Percentiles rank a stretch among this genome's conserved stretches.
Conservation (phyloP, 1,140 invertebrate genomes). For the Hirudo medicinalis region DNA sequence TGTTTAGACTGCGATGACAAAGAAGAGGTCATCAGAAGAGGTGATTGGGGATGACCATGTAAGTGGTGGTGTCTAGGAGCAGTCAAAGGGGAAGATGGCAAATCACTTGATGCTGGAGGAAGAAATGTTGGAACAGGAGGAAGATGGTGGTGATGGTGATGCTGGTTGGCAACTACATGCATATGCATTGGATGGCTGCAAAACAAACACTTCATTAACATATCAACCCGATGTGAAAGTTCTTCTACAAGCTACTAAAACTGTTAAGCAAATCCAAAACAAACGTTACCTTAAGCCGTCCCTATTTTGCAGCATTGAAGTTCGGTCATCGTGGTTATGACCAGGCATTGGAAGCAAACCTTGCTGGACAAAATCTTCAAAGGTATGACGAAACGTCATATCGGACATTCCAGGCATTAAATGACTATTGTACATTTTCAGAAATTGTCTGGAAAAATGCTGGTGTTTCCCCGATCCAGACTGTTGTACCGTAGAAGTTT, state of each 20-base stretch:
- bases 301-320: no score
- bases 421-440: conserved; percentile 1
- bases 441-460: not conserved
- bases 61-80: not conserved
- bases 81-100: not conserved
- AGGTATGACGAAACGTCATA: not conserved
- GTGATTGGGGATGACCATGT: conserved; percentile 1
- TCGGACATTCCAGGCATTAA: conserved; percentile 7
- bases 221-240: no score
- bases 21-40: not conserved
- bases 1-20: not conserved
- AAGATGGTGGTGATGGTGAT: conserved; percentile 4
- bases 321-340: not conserved
- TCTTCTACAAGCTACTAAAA: no score
- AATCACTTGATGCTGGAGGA: conserved; percentile 5
- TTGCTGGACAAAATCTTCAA: conserved; percentile 12
- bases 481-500: no score
- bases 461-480: no score
- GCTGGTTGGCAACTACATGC: not conserved
- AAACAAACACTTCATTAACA: not conserved
- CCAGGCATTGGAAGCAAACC: not conserved
- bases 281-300: no score
- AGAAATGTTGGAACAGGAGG: conserved; percentile 9
- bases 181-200: conserved; percentile 1
- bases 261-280: no score